phyloP scores from a whole-genome alignment of 2,113 vertebrate genomes.

The Mustela lutreola region DNA sequence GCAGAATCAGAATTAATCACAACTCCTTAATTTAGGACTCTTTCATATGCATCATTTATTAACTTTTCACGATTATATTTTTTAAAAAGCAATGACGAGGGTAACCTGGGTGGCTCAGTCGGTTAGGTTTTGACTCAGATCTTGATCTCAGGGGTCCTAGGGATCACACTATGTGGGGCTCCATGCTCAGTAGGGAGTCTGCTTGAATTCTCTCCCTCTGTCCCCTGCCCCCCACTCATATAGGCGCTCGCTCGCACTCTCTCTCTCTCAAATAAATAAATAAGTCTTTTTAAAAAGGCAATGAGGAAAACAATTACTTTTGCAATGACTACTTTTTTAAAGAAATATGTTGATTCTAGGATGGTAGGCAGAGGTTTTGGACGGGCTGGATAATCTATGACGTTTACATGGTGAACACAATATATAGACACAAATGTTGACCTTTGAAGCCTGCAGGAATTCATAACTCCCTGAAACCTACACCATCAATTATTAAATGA shows the following conservation, averaged over 20 bases:
- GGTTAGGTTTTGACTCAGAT: neutral
- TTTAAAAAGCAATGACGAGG: neutral
- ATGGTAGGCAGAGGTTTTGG: conserved; percentile 17
- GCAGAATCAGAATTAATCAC: conserved; percentile 19
- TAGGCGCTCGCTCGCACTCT: neutral
- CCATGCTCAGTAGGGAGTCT: neutral
- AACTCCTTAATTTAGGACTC: neutral
- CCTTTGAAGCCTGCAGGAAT: conserved; percentile 70
- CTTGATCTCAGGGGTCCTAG: neutral
- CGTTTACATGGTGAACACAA: conserved; percentile 47
- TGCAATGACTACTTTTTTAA: neutral
- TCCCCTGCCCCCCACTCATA: neutral
- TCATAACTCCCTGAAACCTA: conserved; percentile 66
- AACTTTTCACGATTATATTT: neutral
- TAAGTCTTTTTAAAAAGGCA: neutral
- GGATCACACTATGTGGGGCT: neutral
- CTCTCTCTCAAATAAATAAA: neutral
- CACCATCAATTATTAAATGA: conserved; percentile 60
- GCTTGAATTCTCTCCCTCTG: neutral
- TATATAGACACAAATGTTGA: neutral
- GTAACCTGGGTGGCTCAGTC: neutral
- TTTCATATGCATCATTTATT: neutral
- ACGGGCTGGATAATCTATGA: neutral
- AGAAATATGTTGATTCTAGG: neutral
- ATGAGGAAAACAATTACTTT: neutral